A percentile compares a stretch with the other conserved stretches of the same genome.
Evolutionary conservation across 2,113 vertebrate genomes (phyloP).

Genomic region (Gymnarchus niloticus): DNA sequence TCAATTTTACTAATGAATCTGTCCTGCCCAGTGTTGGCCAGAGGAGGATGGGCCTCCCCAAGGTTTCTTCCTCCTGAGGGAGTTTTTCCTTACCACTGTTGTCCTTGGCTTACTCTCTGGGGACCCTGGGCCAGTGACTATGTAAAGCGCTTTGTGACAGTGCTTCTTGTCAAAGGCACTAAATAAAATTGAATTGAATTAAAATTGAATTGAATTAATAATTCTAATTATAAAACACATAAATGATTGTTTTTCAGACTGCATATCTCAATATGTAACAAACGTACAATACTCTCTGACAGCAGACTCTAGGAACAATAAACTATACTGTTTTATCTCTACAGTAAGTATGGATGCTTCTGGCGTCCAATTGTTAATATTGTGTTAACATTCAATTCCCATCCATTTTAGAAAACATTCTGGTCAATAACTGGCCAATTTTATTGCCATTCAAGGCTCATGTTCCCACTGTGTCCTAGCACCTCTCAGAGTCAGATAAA

Average conservation of each 20-base stretch:
- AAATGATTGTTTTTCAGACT: not conserved
- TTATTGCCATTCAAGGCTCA: not conserved
- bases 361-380: not conserved
- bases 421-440: not conserved
- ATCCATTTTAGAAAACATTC: not conserved
- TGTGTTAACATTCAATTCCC: not conserved
- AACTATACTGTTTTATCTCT: not conserved
- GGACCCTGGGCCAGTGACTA: too few species aligned
- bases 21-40: too few species aligned
- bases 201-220: too few species aligned
- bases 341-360: not conserved
- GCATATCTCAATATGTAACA: too few species aligned
- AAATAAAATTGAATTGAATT: not conserved
- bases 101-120: too few species aligned
- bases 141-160: not conserved
- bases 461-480: not conserved
- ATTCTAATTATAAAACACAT: not conserved
- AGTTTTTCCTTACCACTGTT: too few species aligned
- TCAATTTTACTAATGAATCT: too few species aligned
- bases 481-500: not conserved
- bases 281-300: too few species aligned
- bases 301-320: not conserved
- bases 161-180: not conserved
- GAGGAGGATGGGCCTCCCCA: too few species aligned
- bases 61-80: too few species aligned